Evolutionary conservation across 2,888 invertebrate species (phyloP), one percentile per base, ranked within the genome.

Genomic region (Odontothrips loti): DNA sequence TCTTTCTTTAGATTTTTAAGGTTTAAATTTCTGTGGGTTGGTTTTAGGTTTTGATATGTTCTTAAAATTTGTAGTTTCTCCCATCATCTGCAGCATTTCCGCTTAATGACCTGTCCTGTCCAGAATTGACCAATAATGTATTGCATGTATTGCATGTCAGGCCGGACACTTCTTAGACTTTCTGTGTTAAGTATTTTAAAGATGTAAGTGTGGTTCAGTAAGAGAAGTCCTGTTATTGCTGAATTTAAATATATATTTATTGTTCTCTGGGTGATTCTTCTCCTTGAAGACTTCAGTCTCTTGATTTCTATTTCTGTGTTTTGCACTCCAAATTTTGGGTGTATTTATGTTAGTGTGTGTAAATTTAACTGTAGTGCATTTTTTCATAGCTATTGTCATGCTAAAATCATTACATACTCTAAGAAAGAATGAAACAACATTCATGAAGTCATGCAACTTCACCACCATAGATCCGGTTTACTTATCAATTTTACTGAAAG

Each of bases 241-340:
- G 68, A 27, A 27, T 75, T 75, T 27, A 27, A 75, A 27, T 75
- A 27, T 43, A 43, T 75, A 75, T 75, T 75, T 75, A 75, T 75
- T 75, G 68, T 75, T 75, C 17, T 17, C 15, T 58, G 58, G 58
- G 58, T 58, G 58, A 58, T 58, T 58, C 58, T 58, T 58, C 6
- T 58, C 58, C 15, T 15, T 15, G 58, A 20, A 58, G 58, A 20
- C 20, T 58, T 58, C 20, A 43, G 34, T 43, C 34, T 43, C 34
- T 43, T 43, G 34, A 43, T 43, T 43, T 43, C 34, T 43, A 43
- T 43, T 4, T 43, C 34, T 43, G 6, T 43, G 6, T 43, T 43
- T 43, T 43, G 34, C 34, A 43, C 34, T 43, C 34, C 34, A 6
- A 43, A 43, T 43, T 43, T 43, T 43, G 34, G 34, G 34, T 43